Conservation (phyloP, 2,113 vertebrate species). For the Cricetomys ansorgei region DNA sequence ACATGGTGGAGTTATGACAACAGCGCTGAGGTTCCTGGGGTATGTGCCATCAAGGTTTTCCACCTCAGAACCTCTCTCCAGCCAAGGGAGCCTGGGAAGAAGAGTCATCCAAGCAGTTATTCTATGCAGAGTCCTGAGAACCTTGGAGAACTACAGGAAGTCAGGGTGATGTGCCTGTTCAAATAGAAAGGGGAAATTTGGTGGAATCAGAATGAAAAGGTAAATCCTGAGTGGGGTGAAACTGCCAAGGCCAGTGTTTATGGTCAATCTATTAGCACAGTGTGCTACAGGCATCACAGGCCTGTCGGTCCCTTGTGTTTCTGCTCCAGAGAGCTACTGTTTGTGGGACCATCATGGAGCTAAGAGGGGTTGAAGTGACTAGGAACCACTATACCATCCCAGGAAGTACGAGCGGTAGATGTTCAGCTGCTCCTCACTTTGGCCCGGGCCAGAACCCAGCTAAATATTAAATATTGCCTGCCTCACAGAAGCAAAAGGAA, state of each 20-base stretch:
- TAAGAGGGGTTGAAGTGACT: no score
- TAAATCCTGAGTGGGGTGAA: neutral
- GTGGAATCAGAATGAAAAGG: neutral
- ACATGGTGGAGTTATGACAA: neutral
- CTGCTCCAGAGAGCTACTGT: neutral
- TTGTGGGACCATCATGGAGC: no score
- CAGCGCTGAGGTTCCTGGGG: neutral
- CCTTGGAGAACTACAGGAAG: neutral
- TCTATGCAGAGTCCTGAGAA: neutral
- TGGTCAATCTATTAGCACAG: accelerated
- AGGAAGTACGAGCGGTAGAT: no score
- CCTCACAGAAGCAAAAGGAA: no score
- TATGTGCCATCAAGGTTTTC: no score
- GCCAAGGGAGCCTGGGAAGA: no score
- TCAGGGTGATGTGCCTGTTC: accelerated
- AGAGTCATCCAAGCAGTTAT: neutral
- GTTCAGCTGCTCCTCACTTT: no score
- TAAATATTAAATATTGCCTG: no score
- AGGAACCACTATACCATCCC: no score
- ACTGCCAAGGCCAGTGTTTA: accelerated
- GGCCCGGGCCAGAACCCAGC: no score
- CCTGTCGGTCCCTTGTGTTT: no score
- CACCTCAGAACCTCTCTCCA: neutral
- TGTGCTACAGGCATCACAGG: accelerated
- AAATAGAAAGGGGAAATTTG: neutral